phyloP scores from a whole-genome alignment of 2,113 vertebrate genomes.

The Syngnathoides biaculeatus region DNA sequence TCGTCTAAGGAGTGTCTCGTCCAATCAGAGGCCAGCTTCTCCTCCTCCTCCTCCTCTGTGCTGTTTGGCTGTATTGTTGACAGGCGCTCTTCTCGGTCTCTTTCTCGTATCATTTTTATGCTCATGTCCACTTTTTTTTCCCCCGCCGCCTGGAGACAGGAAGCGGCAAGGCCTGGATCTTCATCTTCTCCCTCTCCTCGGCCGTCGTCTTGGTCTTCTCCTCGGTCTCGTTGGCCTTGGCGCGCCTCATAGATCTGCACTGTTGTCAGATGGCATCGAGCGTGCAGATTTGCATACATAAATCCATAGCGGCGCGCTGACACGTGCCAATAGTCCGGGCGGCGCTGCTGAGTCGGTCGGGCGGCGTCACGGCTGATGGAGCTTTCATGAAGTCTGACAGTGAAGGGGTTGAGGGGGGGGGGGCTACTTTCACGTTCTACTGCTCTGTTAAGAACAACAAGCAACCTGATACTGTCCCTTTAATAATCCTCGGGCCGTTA shows the following conservation, averaged over 20 bases:
- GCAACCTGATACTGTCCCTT: background rate
- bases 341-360: conserved; percentile 61
- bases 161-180: background rate
- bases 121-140: conserved; percentile 58
- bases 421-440: background rate
- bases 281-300: conserved; percentile 72
- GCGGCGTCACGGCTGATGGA: conserved; percentile 65
- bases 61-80: conserved; percentile 52
- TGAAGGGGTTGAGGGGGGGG: background rate
- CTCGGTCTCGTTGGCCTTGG: conserved; percentile 42
- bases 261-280: conserved; percentile 63
- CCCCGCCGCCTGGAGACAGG: conserved; percentile 17
- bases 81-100: conserved; percentile 51
- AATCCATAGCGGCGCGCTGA: conserved; percentile 76
- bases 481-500: background rate
- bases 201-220: rapidly evolving
- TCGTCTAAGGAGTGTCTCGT: conserved; percentile 4
- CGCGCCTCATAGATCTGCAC: conserved; percentile 64
- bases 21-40: conserved; percentile 36
- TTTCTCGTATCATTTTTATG: conserved; percentile 51
- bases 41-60: conserved; percentile 33
- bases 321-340: conserved; percentile 70
- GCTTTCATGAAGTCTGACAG: conserved; percentile 75
- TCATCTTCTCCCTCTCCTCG: conserved; percentile 19
- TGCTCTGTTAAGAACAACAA: background rate